Evolutionary conservation across 2,888 invertebrate species (phyloP).

Genomic region (Minunthozetes semirufus): DNA sequence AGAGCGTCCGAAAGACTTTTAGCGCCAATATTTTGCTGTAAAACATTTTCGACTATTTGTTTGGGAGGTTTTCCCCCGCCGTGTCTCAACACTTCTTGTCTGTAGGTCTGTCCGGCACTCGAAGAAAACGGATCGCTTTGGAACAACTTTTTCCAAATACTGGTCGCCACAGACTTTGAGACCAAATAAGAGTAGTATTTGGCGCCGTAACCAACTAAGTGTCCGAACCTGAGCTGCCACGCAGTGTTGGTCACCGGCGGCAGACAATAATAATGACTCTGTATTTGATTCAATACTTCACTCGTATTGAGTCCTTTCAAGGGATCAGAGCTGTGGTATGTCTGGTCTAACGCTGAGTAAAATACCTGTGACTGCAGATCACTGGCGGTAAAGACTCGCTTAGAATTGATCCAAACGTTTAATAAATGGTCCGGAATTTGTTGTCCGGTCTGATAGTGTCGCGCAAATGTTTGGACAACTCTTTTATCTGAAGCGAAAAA

Average conservation of each 20-base stretch:
- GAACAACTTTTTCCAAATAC: constrained; percentile 86
- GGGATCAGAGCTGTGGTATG: constrained; percentile 63
- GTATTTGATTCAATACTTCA: constrained; percentile 66
- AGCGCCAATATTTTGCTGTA: constrained; percentile 51
- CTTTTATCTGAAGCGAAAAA: constrained; percentile 85
- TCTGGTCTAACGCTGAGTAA: constrained; percentile 84
- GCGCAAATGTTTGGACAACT: constrained; percentile 74
- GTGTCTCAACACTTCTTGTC: constrained; percentile 68
- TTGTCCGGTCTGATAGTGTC: constrained; percentile 81
- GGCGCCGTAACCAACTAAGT: constrained; percentile 94
- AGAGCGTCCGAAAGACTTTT: constrained; percentile 70
- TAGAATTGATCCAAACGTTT: constrained; percentile 71
- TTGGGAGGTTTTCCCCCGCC: constrained; percentile 81
- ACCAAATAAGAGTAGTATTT: constrained; percentile 97
- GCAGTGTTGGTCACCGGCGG: constrained; percentile 83
- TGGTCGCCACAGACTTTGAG: constrained; percentile 83
- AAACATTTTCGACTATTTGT: constrained; percentile 57
- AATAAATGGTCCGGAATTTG: constrained; percentile 72
- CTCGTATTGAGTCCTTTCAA: constrained; percentile 55
- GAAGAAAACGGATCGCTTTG: constrained; percentile 65
- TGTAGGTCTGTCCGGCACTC: constrained; percentile 67
- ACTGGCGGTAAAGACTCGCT: constrained; percentile 77
- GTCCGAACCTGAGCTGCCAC: constrained; percentile 92
- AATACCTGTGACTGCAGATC: constrained; percentile 82
- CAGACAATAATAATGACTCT: constrained; percentile 73